Base-by-base conservation (phyloP, 1,140 invertebrate species). In the Drosophila elegans region DNA sequence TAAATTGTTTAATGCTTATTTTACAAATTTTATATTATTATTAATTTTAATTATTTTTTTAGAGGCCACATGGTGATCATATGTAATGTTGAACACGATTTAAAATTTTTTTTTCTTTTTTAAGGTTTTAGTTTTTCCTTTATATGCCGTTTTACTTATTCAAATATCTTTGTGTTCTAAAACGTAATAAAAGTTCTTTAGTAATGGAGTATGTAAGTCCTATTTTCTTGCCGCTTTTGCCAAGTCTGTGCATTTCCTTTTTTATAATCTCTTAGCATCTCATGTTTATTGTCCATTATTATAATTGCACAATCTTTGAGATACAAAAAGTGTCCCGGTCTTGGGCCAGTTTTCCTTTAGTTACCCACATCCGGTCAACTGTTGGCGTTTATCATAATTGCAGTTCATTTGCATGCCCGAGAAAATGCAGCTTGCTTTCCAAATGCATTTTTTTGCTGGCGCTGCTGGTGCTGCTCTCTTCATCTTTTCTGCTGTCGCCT, bases 361-460 rank as follows among this genome's bases (percentile, higher is more conserved):
- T 91, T 90, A 78, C 82, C 64, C 81, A 74, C 79, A 78, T 88
- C 90, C 85, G 90, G 90, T 88, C 90, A 91, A 91, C 85, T 91
- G 90, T 56, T 85, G 89, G 81, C 89, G 89, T 89, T 91, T 91
- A 91, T 91, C 90, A 91, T 91, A 89, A 91, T 91, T 89, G 84
- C 77, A 85, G 82, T 79, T 91, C 84, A 91, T 91, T 89, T 91
- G 89, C 89, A 89, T 91, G 80, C 74, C 59, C 64, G 59, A 48
- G 57, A 78, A 74, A 81, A 78, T 75, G 82, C 80, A 86, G 74
- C 54, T 69, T 62, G 74, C 83, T 82, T 82, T 82, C 66, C 60
- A 81, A 74, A 27, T 10, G 21, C 12, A 34, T 61, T 60, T 29
- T 36, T 13, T 13, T 55, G n/a, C 16, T 42, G 63, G 21, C 76